A percentile compares a stretch with the other conserved stretches of the same genome.
Conservation (phyloP, 2,888 invertebrate genomes). For the Sarcophaga rosellei region DNA sequence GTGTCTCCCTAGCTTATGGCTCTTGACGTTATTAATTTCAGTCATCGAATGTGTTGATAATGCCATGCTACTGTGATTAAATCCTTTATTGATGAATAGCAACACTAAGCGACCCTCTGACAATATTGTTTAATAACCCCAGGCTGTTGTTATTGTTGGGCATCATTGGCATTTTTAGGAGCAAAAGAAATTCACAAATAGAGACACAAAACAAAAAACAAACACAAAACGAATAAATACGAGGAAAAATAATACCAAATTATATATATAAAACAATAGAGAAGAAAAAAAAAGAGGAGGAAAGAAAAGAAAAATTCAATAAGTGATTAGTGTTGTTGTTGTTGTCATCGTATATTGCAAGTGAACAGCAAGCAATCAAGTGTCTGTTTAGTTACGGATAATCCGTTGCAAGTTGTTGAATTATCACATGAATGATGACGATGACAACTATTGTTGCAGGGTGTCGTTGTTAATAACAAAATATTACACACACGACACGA, state of each 20-base stretch:
- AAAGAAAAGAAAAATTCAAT: too few species aligned
- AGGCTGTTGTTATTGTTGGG: background rate
- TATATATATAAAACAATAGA: conserved; percentile 59
- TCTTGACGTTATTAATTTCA: too few species aligned
- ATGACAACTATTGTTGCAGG: conserved; percentile 59
- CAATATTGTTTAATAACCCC: background rate
- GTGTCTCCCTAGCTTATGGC: too few species aligned
- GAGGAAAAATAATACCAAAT: conserved; percentile 48
- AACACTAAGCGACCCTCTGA: background rate
- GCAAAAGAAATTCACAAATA: conserved; percentile 5
- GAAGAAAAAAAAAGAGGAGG: background rate
- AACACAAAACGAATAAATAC: conserved; percentile 34
- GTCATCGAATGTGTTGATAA: too few species aligned
- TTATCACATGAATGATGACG: conserved; percentile 61
- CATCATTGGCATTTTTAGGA: conserved; percentile 21
- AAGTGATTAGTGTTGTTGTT: too few species aligned
- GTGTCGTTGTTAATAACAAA: conserved; percentile 36
- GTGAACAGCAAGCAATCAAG: conserved; percentile 41
- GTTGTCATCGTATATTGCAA: too few species aligned
- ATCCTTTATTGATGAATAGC: conserved; percentile 44
- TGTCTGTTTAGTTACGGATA: conserved; percentile 75
- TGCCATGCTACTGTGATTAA: conserved; percentile 15
- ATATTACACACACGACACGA: background rate
- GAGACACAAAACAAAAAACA: background rate
- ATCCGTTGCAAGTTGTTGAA: conserved; percentile 73